Conservation (phyloP, 2,888 invertebrate species). For the Callimorpha dominula region DNA sequence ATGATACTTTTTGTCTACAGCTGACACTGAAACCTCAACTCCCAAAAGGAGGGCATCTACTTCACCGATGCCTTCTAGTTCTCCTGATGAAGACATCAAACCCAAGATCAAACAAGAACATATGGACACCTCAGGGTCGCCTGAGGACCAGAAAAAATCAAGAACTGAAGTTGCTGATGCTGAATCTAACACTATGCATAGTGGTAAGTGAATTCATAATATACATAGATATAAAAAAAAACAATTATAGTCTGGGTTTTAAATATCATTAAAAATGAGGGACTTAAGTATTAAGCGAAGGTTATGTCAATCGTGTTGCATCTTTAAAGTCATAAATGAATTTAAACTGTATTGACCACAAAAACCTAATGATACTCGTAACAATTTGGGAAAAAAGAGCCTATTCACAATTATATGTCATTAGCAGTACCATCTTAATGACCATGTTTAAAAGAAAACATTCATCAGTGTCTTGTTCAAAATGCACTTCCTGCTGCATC, state of each 20-base stretch:
- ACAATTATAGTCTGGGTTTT: neutral
- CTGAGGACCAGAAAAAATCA: slow-evolving; percentile 90
- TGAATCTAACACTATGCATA: slow-evolving; percentile 96
- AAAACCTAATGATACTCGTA: slow-evolving; percentile 5
- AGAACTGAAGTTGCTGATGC: slow-evolving; percentile 95
- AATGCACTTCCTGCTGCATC: neutral
- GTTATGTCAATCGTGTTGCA: neutral
- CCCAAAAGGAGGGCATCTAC: slow-evolving; percentile 88
- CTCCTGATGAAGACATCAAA: slow-evolving; percentile 84
- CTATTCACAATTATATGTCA: slow-evolving; percentile 30
- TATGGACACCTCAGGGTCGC: slow-evolving; percentile 89
- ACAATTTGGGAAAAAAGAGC: neutral
- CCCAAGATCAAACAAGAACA: slow-evolving; percentile 89
- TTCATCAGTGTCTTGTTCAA: neutral
- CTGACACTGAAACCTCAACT: slow-evolving; percentile 86
- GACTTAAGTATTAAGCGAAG: neutral
- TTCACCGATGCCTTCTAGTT: slow-evolving; percentile 84
- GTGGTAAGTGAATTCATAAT: slow-evolving; percentile 89
- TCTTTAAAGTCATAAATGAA: neutral
- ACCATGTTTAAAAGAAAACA: slow-evolving; percentile 14
- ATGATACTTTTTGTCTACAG: slow-evolving; percentile 54
- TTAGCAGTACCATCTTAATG: slow-evolving; percentile 26
- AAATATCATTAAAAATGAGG: neutral
- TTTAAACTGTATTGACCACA: neutral
- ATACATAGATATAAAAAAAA: neutral